A percentile compares a stretch with the other conserved stretches of the same genome.
phyloP scores from a whole-genome alignment of 2,113 vertebrate species.

The Mungos mungo region DNA sequence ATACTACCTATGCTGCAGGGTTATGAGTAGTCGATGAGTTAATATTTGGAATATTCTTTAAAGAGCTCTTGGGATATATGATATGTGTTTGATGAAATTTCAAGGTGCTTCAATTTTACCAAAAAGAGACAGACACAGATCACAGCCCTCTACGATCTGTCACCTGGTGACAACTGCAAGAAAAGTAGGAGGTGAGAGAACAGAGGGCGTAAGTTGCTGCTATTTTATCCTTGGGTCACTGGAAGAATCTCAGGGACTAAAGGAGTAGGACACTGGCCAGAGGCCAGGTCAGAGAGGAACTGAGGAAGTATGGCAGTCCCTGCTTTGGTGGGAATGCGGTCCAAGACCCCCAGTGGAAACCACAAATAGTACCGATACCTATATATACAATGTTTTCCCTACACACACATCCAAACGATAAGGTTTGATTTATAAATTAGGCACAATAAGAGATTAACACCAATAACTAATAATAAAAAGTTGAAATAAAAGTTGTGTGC shows the following conservation, averaged over 20 bases:
- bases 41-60: not conserved
- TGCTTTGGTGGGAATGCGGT: not conserved
- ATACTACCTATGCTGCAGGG: not conserved
- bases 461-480: not conserved
- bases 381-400: not conserved
- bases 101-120: not conserved
- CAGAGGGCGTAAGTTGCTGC: not conserved
- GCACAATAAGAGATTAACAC: not conserved
- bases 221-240: not conserved
- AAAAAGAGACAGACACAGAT: not conserved
- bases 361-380: not conserved
- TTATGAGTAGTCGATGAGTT: not conserved
- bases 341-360: not conserved
- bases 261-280: not conserved
- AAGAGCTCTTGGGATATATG: not conserved
- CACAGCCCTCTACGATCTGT: not conserved
- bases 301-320: rapidly evolving
- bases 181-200: not conserved
- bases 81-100: not conserved
- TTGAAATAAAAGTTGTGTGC: not conserved
- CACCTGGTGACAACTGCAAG: not conserved
- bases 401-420: not conserved
- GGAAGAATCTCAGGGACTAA: not conserved
- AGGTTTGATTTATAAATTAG: not conserved
- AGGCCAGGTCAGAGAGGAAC: not conserved